These are phyloP conservation scores for Danio aesculapii DNA, from an alignment of 2,797 vertebrate genomes.

Conservation along the genomic window DNA sequence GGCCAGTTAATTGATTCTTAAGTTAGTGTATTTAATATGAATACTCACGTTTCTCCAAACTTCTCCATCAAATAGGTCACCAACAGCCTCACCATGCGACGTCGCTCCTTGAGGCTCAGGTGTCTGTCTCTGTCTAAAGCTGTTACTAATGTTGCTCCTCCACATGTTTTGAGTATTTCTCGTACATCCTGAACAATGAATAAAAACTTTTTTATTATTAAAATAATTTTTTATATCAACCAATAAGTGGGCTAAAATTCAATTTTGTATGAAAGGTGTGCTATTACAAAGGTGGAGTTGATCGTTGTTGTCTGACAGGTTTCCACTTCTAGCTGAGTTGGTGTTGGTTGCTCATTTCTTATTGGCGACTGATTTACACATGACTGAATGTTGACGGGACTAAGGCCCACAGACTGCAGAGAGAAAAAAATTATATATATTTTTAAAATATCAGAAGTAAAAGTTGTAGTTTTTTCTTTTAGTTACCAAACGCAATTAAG, in stretches of 20 bases:
- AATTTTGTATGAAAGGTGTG: not conserved
- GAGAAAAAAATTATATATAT: no score
- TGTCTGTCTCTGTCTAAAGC: slow-evolving; percentile 11
- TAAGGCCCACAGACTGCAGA: not conserved
- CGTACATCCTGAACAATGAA: not conserved
- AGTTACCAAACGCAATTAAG: no score
- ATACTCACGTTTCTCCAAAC: slow-evolving; percentile 15
- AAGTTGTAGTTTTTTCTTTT: no score
- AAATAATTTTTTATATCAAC: not conserved
- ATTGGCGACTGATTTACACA: not conserved
- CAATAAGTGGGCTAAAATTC: not conserved
- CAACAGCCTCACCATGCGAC: slow-evolving; percentile 4
- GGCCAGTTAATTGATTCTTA: not conserved
- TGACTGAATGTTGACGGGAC: not conserved
- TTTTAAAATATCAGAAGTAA: no score
- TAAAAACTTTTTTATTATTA: not conserved
- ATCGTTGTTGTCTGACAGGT: not conserved
- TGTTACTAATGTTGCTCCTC: not conserved
- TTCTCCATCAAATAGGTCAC: not conserved
- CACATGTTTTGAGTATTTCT: not conserved
- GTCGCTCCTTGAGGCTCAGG: slow-evolving; percentile 8
- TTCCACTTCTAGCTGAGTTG: not conserved
- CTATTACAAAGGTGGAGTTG: not conserved
- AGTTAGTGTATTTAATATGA: not conserved
- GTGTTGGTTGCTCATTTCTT: not conserved